phyloP scores from a whole-genome alignment of 2,113 vertebrate genomes.

The Phrynocephalus versicolor region DNA sequence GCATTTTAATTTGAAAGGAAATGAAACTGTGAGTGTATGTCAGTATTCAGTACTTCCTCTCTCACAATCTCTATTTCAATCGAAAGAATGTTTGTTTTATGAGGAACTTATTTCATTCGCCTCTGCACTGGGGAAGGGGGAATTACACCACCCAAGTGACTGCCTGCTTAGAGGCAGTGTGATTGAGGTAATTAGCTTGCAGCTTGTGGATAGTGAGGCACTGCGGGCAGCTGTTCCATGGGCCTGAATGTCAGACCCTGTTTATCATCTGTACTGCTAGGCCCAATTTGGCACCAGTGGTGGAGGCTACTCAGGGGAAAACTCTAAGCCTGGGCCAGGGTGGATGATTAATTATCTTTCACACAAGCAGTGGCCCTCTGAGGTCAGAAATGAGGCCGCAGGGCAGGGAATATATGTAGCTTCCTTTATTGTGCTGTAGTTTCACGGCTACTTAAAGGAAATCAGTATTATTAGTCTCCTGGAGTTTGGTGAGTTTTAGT shows the following conservation, averaged over 20 bases:
- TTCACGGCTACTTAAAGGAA: background rate
- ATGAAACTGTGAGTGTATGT: background rate
- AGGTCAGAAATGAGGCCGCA: constrained; percentile 11
- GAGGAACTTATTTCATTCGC: constrained; percentile 10
- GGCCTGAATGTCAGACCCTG: background rate
- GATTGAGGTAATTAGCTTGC: constrained; percentile 4
- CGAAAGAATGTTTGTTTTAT: constrained; percentile 12
- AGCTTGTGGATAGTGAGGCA: background rate
- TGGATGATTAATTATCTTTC: constrained; percentile 12
- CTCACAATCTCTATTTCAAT: constrained; percentile 5
- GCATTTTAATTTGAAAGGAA: background rate
- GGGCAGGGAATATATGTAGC: background rate
- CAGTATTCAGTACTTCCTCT: background rate
- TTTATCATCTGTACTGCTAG: background rate
- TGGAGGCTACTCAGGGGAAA: background rate
- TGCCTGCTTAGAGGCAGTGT: constrained; percentile 2
- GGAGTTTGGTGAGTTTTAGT: background rate
- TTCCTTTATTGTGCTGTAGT: fast-evolving
- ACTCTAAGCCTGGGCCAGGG: background rate
- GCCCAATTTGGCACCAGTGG: constrained; percentile 15
- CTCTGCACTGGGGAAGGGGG: background rate
- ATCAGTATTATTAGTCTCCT: background rate
- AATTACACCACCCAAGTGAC: constrained; percentile 22
- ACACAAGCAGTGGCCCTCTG: constrained; percentile 5
- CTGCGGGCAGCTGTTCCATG: background rate